Conservation (phyloP, 2,797 vertebrate species). For the Morelia viridis region DNA sequence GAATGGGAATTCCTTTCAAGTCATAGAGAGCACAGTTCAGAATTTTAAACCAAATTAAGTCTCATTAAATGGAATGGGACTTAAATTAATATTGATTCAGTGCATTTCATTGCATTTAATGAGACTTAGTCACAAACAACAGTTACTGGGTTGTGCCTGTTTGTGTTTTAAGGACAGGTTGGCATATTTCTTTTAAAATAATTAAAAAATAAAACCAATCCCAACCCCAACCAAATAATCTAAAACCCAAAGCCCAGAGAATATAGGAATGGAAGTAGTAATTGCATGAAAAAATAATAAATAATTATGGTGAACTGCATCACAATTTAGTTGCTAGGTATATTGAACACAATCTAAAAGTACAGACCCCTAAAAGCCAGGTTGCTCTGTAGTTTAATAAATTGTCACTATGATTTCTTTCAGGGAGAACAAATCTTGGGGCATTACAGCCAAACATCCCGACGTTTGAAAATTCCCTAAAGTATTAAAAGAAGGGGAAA, state of each 20-base stretch:
- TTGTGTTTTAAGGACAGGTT: conserved; percentile 20
- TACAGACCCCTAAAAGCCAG: conserved; percentile 96
- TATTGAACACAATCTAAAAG: conserved; percentile 83
- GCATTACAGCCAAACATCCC: conserved; percentile 99
- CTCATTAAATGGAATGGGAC: not conserved
- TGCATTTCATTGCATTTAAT: not conserved
- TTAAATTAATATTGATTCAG: not conserved
- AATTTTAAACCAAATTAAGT: not conserved
- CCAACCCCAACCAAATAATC: not conserved
- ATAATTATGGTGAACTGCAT: conserved; percentile 83
- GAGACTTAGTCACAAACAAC: conserved; percentile 1
- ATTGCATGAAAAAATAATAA: conserved; percentile 92
- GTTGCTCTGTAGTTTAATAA: conserved; percentile 99
- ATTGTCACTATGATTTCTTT: conserved; percentile 99
- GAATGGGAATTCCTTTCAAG: conserved; percentile 6
- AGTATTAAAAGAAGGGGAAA: conserved; percentile 99
- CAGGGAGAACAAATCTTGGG: conserved; percentile 99
- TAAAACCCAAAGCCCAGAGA: conserved; percentile 71
- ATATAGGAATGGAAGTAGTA: conserved; percentile 76
- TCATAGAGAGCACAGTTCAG: conserved; percentile 1
- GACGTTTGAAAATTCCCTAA: conserved; percentile 99
- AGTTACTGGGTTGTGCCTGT: conserved; percentile 22
- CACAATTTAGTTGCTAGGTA: conserved; percentile 74
- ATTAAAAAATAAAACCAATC: not conserved
- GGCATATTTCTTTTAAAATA: conserved; percentile 9